phyloP scores from a whole-genome alignment of 37 sponge, comb jelly and placozoan species.

The Oscarella lobularis region DNA sequence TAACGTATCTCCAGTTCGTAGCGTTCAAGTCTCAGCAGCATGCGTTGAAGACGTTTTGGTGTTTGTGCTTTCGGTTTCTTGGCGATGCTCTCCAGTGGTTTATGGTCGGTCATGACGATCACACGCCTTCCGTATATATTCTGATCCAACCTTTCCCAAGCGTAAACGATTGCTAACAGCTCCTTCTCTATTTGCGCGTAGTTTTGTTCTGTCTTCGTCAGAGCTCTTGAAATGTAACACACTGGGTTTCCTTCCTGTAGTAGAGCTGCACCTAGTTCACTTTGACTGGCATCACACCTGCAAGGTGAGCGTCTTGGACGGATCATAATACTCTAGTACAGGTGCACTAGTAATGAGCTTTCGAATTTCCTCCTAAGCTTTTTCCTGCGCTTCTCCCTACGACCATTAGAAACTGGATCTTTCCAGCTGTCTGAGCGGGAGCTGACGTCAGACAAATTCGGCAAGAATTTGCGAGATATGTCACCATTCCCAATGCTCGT shows the following conservation, averaged over 20 bases:
- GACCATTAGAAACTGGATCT: not conserved
- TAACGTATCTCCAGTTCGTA: not conserved
- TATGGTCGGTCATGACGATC: slow-evolving; percentile 20
- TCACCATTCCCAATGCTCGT: not conserved
- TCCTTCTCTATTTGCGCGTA: slow-evolving; percentile 34
- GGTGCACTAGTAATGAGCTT: slow-evolving; percentile 1
- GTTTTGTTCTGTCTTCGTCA: slow-evolving; percentile 14
- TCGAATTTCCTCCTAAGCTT: not conserved
- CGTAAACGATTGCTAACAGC: slow-evolving; percentile 15
- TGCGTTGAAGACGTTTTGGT: not conserved
- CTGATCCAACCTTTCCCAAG: slow-evolving; percentile 12
- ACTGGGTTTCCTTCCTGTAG: slow-evolving; percentile 19
- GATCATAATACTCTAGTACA: slow-evolving; percentile 19
- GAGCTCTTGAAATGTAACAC: not conserved
- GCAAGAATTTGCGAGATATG: not conserved
- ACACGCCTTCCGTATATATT: slow-evolving; percentile 4
- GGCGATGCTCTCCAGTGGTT: slow-evolving; percentile 16
- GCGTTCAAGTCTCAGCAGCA: not conserved
- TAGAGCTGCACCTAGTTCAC: slow-evolving; percentile 20
- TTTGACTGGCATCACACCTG: slow-evolving; percentile 22
- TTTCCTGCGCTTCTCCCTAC: not conserved
- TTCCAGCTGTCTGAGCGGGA: not conserved
- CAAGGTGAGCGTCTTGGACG: slow-evolving; percentile 4
- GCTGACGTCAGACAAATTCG: not conserved
- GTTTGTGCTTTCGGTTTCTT: not conserved